phyloP scores from a whole-genome alignment of 92 coral and sea anemone species.

The Virgularia gustaviana region DNA sequence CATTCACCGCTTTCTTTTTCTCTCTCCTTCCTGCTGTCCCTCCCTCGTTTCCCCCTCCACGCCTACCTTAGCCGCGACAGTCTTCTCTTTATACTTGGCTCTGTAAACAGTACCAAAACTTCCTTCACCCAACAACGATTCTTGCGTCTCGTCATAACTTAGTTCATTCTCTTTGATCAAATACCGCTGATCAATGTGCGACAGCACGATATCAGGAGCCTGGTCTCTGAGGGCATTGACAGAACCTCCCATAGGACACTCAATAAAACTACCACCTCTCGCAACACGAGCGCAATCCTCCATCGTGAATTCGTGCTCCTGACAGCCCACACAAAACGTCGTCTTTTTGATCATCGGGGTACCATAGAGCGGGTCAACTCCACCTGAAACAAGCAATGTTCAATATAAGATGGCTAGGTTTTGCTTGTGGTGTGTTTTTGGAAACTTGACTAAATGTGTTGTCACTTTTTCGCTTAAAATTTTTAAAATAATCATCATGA shows the following conservation, averaged over 20 bases:
- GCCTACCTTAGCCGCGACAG: constrained; percentile 87
- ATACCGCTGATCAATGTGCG: constrained; percentile 65
- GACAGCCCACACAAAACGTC: constrained; percentile 60
- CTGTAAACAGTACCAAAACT: constrained; percentile 86
- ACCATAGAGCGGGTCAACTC: constrained; percentile 66
- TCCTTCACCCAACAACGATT: constrained; percentile 73
- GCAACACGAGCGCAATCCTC: constrained; percentile 65
- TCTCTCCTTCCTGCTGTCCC: too few species aligned
- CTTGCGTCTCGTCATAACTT: constrained; percentile 46
- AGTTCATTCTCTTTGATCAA: constrained; percentile 59
- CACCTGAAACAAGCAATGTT: constrained; percentile 44
- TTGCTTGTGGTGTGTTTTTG: not conserved
- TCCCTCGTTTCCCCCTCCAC: too few species aligned
- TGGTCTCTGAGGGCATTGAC: constrained; percentile 62
- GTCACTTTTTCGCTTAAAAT: too few species aligned
- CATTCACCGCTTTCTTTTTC: not conserved
- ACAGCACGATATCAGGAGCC: constrained; percentile 86
- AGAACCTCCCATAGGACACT: constrained; percentile 71
- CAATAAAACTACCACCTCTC: constrained; percentile 50
- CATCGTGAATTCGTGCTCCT: constrained; percentile 68
- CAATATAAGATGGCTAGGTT: not conserved
- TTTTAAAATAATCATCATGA: too few species aligned
- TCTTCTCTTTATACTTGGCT: constrained; percentile 59
- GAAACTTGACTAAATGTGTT: not conserved
- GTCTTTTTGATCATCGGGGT: constrained; percentile 56